phyloP scores from a whole-genome alignment of 2,113 vertebrate species.

The Rhynchomys soricoides region DNA sequence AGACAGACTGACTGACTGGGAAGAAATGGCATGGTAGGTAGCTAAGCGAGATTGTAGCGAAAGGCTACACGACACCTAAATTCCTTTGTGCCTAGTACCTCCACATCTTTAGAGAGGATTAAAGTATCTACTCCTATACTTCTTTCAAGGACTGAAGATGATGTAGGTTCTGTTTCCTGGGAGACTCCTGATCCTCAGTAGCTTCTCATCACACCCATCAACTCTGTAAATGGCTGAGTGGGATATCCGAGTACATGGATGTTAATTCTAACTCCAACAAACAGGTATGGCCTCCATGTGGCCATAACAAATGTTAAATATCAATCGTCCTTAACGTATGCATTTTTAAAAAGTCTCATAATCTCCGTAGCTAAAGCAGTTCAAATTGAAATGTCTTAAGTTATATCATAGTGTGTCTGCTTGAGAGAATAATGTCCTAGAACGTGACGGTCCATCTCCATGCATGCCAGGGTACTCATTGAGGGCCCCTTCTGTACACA shows the following conservation, averaged over 20 bases:
- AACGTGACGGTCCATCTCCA: neutral
- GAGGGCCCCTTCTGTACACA: neutral
- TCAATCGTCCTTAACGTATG: neutral
- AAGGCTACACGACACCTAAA: neutral
- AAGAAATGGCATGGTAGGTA: too few relatives aligned
- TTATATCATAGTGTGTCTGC: neutral
- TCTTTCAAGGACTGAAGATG: neutral
- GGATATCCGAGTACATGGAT: neutral
- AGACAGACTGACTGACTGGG: neutral
- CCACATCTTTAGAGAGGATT: neutral
- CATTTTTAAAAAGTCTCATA: neutral
- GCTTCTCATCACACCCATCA: neutral
- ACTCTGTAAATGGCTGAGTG: neutral
- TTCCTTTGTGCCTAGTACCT: constrained; percentile 3
- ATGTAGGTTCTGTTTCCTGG: neutral
- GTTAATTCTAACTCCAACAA: neutral
- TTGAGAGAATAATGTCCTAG: neutral
- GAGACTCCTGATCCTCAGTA: neutral
- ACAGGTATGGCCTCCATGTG: neutral
- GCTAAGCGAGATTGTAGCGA: neutral
- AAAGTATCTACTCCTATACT: neutral
- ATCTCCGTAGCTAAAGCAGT: neutral
- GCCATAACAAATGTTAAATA: neutral
- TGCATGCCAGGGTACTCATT: neutral
- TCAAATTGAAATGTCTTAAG: neutral